Evolutionary conservation across 2,797 vertebrate species (phyloP).

Genomic region (Sebastes vulpes): DNA sequence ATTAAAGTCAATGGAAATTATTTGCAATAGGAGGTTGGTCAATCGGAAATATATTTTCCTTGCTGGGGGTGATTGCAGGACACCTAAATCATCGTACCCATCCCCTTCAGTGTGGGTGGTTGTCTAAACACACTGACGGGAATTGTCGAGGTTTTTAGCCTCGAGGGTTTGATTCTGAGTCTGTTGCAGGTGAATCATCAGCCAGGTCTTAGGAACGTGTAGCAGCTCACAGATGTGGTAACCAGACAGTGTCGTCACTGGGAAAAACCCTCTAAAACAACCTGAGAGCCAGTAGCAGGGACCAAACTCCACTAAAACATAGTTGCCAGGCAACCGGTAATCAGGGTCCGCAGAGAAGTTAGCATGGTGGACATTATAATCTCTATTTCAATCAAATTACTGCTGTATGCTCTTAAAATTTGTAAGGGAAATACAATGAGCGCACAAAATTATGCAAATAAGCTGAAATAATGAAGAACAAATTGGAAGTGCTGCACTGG

Average conservation of each 20-base stretch:
- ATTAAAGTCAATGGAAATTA: not conserved
- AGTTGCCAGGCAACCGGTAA: conserved; percentile 43
- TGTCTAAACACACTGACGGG: conserved; percentile 1
- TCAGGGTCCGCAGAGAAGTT: conserved; percentile 16
- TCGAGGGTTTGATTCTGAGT: conserved; percentile 37
- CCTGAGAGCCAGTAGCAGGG: conserved; percentile 2
- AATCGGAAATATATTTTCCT: conserved; percentile 48
- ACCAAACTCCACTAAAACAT: conserved; percentile 46
- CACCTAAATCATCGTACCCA: conserved; percentile 24
- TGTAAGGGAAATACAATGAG: not conserved
- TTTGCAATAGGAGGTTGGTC: not conserved
- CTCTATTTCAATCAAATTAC: not conserved
- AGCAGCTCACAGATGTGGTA: conserved; percentile 38
- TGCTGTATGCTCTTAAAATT: not conserved
- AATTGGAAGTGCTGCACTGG: too few relatives aligned
- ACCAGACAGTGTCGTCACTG: conserved; percentile 10
- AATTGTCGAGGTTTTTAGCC: conserved; percentile 41
- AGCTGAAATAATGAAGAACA: too few relatives aligned
- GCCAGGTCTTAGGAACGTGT: conserved; percentile 44
- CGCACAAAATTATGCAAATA: not conserved
- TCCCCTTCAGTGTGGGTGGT: not conserved
- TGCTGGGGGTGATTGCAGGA: conserved; percentile 34
- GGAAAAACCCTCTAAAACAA: conserved; percentile 38
- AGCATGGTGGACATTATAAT: not conserved
- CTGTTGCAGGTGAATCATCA: conserved; percentile 66